Conservation (phyloP, 2,888 invertebrate genomes). For the Limnephilus auricula region DNA sequence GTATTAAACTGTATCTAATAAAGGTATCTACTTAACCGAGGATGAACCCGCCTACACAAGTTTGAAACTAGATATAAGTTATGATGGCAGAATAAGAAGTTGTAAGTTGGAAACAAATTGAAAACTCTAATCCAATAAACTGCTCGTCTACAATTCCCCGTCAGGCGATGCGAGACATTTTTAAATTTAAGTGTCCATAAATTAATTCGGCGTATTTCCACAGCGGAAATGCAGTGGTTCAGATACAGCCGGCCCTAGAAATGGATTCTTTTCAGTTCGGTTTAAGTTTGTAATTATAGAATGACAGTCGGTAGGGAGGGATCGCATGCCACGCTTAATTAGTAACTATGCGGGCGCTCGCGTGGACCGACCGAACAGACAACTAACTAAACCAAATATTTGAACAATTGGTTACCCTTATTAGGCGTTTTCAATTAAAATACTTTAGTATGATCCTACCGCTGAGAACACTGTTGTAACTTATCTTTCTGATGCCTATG, state of each 20-base stretch:
- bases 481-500: not conserved
- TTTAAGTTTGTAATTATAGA: constrained; percentile 18
- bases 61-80: not conserved
- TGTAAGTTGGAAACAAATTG: not conserved
- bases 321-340: constrained; percentile 33
- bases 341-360: constrained; percentile 32
- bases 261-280: constrained; percentile 10
- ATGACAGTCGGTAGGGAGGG: constrained; percentile 20
- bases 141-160: constrained; percentile 3
- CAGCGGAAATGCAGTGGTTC: constrained; percentile 34
- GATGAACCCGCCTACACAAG: not conserved
- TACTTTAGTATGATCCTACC: not conserved
- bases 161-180: not conserved
- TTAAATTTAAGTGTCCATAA: constrained; percentile 16
- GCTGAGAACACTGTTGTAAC: not conserved
- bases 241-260: not conserved
- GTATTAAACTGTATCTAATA: not conserved
- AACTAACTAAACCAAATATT: not conserved
- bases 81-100: not conserved
- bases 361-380: not conserved
- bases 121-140: not conserved
- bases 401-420: constrained; percentile 19
- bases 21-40: not conserved
- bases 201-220: constrained; percentile 20
- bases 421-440: not conserved